Evolutionary conservation across 1,140 invertebrate species (phyloP).

Genomic region (Stratiolaelaps scimitus): DNA sequence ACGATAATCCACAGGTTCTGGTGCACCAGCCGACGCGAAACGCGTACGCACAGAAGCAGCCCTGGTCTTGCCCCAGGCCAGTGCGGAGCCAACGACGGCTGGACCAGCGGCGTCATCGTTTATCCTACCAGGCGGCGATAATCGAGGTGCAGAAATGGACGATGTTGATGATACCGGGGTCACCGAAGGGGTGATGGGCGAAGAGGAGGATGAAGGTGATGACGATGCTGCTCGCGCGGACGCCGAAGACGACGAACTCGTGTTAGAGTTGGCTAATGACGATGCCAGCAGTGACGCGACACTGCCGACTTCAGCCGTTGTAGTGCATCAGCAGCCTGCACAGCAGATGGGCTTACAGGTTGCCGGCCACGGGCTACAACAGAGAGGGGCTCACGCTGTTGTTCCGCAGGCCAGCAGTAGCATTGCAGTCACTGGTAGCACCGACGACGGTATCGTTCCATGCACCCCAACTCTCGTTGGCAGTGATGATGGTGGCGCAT

Average conservation of each 20-base stretch:
- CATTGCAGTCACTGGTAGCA: not conserved
- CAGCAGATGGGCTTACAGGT: too few species aligned
- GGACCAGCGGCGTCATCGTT: too few species aligned
- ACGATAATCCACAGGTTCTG: too few species aligned
- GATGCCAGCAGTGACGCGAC: not conserved
- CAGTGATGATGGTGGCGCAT: constrained; percentile 5
- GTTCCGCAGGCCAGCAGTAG: not conserved
- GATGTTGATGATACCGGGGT: not conserved
- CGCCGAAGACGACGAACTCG: constrained; percentile 7
- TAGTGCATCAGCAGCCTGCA: too few species aligned
- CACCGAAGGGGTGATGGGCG: not conserved
- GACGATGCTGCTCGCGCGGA: not conserved
- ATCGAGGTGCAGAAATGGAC: too few species aligned
- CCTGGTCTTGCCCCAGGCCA: not conserved
- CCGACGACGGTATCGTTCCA: constrained; percentile 19
- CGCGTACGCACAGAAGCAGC: not conserved
- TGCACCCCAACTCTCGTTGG: constrained; percentile 8
- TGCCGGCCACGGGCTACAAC: too few species aligned
- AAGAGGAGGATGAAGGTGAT: not conserved
- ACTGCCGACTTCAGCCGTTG: not conserved
- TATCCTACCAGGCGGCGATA: too few species aligned
- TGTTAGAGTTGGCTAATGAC: constrained; percentile 11
- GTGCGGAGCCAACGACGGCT: too few species aligned
- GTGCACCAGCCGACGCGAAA: not conserved
- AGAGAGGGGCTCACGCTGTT: too few species aligned